Evolutionary conservation across 1,140 invertebrate genomes (phyloP).

Genomic region (Drosophila kikkawai): DNA sequence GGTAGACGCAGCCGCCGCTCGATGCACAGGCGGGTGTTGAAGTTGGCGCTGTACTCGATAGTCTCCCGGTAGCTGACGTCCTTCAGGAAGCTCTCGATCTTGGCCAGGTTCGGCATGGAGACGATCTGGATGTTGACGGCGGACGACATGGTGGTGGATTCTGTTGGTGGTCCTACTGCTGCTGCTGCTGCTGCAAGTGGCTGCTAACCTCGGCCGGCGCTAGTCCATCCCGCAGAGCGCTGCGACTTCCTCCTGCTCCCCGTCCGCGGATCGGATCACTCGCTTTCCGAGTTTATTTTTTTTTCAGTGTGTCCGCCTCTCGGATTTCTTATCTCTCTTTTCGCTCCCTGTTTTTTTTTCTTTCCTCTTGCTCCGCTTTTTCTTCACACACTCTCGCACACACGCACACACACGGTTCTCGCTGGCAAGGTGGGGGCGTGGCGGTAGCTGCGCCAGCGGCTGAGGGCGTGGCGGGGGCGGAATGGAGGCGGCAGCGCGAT

Average conservation of each 20-base stretch:
- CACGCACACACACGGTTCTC: constrained; percentile 11
- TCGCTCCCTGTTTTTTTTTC: constrained; percentile 43
- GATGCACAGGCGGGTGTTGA: constrained; percentile 95
- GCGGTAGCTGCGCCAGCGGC: constrained; percentile 9
- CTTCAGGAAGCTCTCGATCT: constrained; percentile 94
- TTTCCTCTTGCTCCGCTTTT: constrained; percentile 23
- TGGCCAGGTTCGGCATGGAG: constrained; percentile 90
- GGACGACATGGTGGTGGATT: constrained; percentile 59
- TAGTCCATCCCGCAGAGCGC: constrained; percentile 37
- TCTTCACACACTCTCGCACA: constrained; percentile 15
- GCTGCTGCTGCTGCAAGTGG: constrained; percentile 9
- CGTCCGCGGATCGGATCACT: not conserved
- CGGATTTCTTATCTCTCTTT: constrained; percentile 45
- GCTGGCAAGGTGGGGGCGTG: constrained; percentile 22
- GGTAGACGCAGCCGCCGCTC: constrained; percentile 96
- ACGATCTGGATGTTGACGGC: constrained; percentile 89
- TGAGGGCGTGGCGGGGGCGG: constrained; percentile 14
- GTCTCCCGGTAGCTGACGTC: constrained; percentile 96
- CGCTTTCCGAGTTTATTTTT: constrained; percentile 7
- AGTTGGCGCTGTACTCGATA: constrained; percentile 96
- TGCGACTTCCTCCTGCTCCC: constrained; percentile 16
- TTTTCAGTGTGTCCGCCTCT: constrained; percentile 25
- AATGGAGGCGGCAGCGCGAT: constrained; percentile 8
- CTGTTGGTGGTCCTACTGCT: not conserved
- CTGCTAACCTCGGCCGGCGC: constrained; percentile 6